phyloP scores from a whole-genome alignment of 1,140 invertebrate genomes.

The Aporrectodea caliginosa region DNA sequence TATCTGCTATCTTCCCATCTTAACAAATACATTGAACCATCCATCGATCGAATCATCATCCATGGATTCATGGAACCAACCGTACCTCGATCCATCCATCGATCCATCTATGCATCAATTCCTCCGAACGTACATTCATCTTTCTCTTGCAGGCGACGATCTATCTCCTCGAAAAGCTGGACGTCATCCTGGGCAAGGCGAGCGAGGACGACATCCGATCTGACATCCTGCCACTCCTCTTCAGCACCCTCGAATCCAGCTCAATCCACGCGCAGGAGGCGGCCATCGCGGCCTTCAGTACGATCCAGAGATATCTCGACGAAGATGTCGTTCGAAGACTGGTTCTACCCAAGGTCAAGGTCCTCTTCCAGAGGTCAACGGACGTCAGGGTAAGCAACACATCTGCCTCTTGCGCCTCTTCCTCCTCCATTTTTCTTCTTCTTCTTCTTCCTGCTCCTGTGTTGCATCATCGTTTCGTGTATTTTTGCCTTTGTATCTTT shows the following conservation, averaged over 20 bases:
- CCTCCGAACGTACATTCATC: too few species aligned
- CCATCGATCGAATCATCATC: too few species aligned
- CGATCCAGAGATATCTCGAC: slow-evolving; percentile 78
- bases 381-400: slow-evolving; percentile 54
- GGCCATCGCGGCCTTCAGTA: slow-evolving; percentile 79
- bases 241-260: slow-evolving; percentile 80
- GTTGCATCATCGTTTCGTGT: too few species aligned
- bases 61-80: too few species aligned
- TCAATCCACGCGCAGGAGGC: slow-evolving; percentile 79
- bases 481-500: too few species aligned
- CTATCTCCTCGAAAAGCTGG: slow-evolving; percentile 83
- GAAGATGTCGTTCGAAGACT: slow-evolving; percentile 75
- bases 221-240: slow-evolving; percentile 83
- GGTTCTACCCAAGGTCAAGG: slow-evolving; percentile 80
- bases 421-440: too few species aligned
- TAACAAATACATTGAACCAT: too few species aligned
- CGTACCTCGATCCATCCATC: too few species aligned
- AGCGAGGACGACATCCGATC: slow-evolving; percentile 70
- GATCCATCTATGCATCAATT: too few species aligned
- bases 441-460: too few species aligned
- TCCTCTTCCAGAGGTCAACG: slow-evolving; percentile 79
- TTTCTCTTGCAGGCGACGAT: slow-evolving; percentile 89
- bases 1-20: too few species aligned
- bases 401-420: too few species aligned
- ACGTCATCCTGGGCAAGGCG: slow-evolving; percentile 84